Percentiles rank a stretch among this genome's conserved stretches.
These are phyloP conservation scores for Dolichotis patagonum DNA, from an alignment of 2,113 vertebrate genomes.

Conservation along the genomic window DNA sequence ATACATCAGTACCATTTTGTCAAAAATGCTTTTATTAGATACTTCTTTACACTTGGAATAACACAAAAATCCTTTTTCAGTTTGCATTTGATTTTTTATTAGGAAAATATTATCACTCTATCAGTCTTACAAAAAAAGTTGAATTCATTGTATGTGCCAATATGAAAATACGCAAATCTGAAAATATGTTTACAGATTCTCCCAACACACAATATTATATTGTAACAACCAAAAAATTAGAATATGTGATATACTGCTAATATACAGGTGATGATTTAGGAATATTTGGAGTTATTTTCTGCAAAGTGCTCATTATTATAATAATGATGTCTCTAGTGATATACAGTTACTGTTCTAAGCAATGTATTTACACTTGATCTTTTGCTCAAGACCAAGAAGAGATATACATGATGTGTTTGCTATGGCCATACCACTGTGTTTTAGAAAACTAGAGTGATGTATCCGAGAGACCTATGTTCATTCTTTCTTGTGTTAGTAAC, in stretches of 20 bases:
- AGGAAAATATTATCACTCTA: conserved; percentile 51
- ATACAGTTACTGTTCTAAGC: not conserved
- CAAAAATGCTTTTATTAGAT: conserved; percentile 56
- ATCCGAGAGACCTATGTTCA: not conserved
- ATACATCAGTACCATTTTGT: conserved; percentile 52
- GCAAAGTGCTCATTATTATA: not conserved
- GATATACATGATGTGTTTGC: not conserved
- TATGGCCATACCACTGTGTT: not conserved
- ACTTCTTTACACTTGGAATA: not conserved
- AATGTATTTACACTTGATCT: not conserved
- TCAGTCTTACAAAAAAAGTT: not conserved
- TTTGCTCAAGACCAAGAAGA: not conserved
- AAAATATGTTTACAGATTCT: not conserved
- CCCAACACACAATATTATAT: not conserved
- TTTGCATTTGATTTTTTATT: conserved; percentile 34
- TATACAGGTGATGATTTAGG: not conserved
- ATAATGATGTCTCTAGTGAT: not conserved
- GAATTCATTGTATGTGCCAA: not conserved
- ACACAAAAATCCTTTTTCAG: conserved; percentile 28
- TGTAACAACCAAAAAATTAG: not conserved
- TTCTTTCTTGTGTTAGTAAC: not conserved
- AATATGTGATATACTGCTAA: not conserved
- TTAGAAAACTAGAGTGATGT: not conserved
- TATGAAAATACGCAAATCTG: not conserved
- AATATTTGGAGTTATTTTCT: conserved; percentile 21